Conservation (phyloP, 2,797 vertebrate genomes). For the Novumbra hubbsi region DNA sequence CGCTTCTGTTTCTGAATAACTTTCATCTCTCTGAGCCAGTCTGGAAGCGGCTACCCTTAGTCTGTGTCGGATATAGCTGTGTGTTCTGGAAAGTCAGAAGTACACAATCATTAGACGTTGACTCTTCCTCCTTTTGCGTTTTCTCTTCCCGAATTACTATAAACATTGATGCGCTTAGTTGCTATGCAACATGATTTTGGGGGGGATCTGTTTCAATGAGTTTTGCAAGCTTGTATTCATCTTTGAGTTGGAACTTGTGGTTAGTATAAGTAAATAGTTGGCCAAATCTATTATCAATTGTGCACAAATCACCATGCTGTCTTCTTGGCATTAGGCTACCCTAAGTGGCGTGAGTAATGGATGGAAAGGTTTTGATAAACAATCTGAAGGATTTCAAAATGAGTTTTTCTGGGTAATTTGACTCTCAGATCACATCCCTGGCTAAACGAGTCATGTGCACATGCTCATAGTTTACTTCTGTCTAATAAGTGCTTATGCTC, state of each 20-base stretch:
- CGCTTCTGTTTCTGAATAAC: constrained; percentile 37
- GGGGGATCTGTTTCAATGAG: background rate
- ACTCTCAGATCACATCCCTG: background rate
- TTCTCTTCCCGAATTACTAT: background rate
- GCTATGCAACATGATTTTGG: background rate
- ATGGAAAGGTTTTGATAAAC: background rate
- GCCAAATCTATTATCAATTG: background rate
- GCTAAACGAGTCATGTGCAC: background rate
- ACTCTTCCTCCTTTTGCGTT: constrained; percentile 1
- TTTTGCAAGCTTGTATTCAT: background rate
- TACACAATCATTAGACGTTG: background rate
- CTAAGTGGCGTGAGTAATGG: background rate
- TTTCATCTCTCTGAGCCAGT: constrained; percentile 11
- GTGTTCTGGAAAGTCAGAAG: constrained; percentile 4
- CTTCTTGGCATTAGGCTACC: background rate
- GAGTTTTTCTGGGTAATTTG: background rate
- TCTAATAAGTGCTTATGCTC: background rate
- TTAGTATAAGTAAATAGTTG: background rate
- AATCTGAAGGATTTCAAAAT: too few species aligned
- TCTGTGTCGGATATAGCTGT: constrained; percentile 9
- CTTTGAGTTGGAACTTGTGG: background rate
- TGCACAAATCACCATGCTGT: background rate
- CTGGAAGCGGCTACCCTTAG: background rate
- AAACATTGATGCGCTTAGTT: background rate
- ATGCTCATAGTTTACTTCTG: background rate